Percentiles rank a stretch among this genome's conserved stretches.
Conservation (phyloP, 1,140 invertebrate genomes). For the Drosophila saltans region DNA sequence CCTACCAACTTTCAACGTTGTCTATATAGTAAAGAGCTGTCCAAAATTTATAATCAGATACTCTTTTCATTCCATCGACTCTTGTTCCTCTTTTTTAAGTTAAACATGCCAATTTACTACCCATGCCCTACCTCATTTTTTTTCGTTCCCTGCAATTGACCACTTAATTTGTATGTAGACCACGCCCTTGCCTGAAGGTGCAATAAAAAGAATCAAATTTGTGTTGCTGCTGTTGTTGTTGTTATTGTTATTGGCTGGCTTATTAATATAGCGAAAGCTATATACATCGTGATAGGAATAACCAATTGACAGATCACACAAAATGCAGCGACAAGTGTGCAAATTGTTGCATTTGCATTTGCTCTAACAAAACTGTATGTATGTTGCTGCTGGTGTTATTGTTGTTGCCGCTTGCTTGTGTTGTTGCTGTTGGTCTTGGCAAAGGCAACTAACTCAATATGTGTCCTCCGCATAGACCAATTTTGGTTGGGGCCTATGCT, state of each 20-base stretch:
- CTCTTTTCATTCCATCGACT: too few species aligned
- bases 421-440: constrained; percentile 63
- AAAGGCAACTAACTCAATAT: constrained; percentile 29
- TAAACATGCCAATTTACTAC: background rate
- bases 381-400: background rate
- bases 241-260: constrained; percentile 18
- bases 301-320: constrained; percentile 31
- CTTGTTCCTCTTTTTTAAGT: too few species aligned
- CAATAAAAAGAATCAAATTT: constrained; percentile 62
- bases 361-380: constrained; percentile 30
- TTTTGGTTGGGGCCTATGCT: constrained; percentile 29
- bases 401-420: constrained; percentile 20
- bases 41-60: too few species aligned
- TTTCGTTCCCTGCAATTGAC: constrained; percentile 4
- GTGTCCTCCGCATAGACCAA: constrained; percentile 31
- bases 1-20: too few species aligned
- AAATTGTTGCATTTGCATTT: constrained; percentile 63
- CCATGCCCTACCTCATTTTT: constrained; percentile 7
- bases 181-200: constrained; percentile 42
- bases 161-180: constrained; percentile 49
- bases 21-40: too few species aligned
- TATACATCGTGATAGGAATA: constrained; percentile 68
- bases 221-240: constrained; percentile 38
- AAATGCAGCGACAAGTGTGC: constrained; percentile 44
- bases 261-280: constrained; percentile 66